phyloP scores from a whole-genome alignment of 2,797 vertebrate genomes.

The Podarcis lilfordi region DNA sequence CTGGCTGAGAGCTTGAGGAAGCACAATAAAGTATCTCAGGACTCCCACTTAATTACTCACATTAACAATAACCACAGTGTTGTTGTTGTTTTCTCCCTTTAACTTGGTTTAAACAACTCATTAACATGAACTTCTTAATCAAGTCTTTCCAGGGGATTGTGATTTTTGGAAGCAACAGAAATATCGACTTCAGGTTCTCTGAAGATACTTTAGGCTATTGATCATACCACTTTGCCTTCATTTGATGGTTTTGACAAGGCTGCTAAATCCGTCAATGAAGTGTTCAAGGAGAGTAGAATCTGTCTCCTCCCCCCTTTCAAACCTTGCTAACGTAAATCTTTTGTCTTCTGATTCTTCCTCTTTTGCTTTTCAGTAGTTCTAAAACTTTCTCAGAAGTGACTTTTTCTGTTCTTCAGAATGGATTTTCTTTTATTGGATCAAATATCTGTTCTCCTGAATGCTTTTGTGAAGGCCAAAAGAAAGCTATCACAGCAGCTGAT shows the following conservation, averaged over 20 bases:
- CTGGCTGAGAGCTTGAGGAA: not conserved
- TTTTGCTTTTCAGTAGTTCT: constrained; percentile 4
- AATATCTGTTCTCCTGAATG: not conserved
- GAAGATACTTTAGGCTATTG: constrained; percentile 50
- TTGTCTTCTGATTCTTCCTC: not conserved
- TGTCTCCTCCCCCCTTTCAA: not conserved
- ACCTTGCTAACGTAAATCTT: not conserved
- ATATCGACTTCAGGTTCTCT: constrained; percentile 50
- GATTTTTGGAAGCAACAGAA: constrained; percentile 43
- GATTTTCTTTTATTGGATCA: not conserved
- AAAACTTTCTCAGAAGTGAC: not conserved
- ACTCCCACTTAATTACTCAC: not conserved
- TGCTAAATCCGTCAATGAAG: constrained; percentile 27
- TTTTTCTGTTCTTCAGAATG: not conserved
- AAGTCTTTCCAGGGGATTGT: constrained; percentile 23
- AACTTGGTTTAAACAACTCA: not conserved
- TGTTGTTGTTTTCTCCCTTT: not conserved
- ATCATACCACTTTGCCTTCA: constrained; percentile 40
- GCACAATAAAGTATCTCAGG: not conserved
- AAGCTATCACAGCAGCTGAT: not conserved
- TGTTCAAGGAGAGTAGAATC: constrained; percentile 10
- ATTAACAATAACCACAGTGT: not conserved
- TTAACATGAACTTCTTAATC: constrained; percentile 3
- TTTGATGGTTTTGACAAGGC: constrained; percentile 22
- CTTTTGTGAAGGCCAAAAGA: not conserved